Evolutionary conservation across 2,797 vertebrate species (phyloP).

Genomic region (Tokudaia tokunoshimensis): DNA sequence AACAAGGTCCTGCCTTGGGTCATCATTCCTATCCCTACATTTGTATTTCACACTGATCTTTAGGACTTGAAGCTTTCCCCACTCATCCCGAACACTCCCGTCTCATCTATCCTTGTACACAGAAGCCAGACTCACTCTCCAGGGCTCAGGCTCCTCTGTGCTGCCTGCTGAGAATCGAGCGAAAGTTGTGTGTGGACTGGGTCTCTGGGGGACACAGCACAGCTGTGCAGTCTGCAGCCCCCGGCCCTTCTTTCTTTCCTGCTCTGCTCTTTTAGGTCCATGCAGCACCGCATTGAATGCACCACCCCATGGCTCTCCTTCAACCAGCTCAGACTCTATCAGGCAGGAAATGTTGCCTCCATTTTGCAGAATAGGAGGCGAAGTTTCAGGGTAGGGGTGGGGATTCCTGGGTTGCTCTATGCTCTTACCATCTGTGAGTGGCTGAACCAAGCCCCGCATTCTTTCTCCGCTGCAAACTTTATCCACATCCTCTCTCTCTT

Average conservation of each 20-base stretch:
- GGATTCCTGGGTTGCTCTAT: not conserved
- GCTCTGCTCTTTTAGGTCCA: not conserved
- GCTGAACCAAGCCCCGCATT: not conserved
- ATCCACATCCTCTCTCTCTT: not conserved
- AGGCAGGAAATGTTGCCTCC: not conserved
- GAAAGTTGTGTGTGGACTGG: not conserved
- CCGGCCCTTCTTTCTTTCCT: not conserved
- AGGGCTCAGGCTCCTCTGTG: not conserved
- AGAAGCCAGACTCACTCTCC: not conserved
- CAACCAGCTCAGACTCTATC: not conserved
- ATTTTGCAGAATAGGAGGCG: not conserved
- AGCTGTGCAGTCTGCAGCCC: not conserved
- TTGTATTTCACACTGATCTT: not conserved
- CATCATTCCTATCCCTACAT: not conserved
- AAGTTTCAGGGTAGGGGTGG: not conserved
- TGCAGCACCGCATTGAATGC: not conserved
- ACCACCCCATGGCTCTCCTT: not conserved
- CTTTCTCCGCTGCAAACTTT: not conserved
- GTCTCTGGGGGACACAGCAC: not conserved
- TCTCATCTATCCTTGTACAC: not conserved
- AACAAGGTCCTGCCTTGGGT: not conserved
- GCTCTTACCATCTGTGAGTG: not conserved
- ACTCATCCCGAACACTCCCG: not conserved
- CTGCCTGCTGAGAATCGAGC: not conserved
- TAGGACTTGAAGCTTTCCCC: not conserved